Evolutionary conservation across 2,113 vertebrate species (phyloP), one percentile per base, ranked within the genome.

Genomic region (Leucosticte australis): DNA sequence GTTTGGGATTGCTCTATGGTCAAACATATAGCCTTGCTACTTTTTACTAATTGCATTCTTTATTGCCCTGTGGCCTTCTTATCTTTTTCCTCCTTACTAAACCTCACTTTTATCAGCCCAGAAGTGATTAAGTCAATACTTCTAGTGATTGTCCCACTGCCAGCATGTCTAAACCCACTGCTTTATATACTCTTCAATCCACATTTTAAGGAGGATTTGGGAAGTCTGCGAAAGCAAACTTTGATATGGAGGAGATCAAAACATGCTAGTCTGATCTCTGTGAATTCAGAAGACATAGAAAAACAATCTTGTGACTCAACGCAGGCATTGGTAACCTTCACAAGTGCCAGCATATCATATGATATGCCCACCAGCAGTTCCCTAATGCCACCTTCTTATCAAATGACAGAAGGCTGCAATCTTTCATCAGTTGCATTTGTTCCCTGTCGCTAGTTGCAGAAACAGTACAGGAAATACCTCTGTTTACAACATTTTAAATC

Each of bases 291-390:
- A 44, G 99, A 99, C 46, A 98, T 98, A 2, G 99, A 99, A 96
- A 99, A 99, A 73, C 98, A 98, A 91, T 99, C 99, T 3, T 99
- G 99, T 93, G 98, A 99, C 96, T 99, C 99, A 2, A 99, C 99
- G 7, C 99, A 99, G 96, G 99, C 98, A 27, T 71, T 99, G 95
- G 99, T 99, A 49, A 97, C 97, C 16, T 98, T 98, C 42, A 90
- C 98, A n/a, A 97, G 97, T 53, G 92, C 97, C 79, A 90, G 98
- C 92, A 97, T 98, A 87, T 97, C 97, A 20, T 98, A 97, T 4
- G 96, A 98, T 83, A 91, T 95, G 74, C 94, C 96, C 68, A 84
- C 96, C 77, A 94, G 95, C 73, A 96, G 35, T n/a, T 90, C 97
- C 0, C 26, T 78, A 63, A 80, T 95, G 63, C 85, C 97, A 10